Conservation (phyloP, 2,113 vertebrate species). For the Baryphthengus martii region DNA sequence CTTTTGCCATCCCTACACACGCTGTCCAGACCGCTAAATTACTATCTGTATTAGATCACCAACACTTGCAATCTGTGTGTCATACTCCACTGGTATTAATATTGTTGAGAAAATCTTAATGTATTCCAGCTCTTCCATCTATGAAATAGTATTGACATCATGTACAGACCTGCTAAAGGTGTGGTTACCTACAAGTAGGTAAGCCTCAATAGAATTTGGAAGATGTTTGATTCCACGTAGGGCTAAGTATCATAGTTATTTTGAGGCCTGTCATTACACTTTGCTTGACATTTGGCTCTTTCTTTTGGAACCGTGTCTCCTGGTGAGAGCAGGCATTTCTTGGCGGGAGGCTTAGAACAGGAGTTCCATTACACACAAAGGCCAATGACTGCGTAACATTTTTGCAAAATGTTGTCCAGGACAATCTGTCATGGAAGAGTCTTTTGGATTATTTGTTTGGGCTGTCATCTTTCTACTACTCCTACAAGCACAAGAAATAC, state of each 20-base stretch:
- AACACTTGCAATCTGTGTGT: background rate
- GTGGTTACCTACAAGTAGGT: background rate
- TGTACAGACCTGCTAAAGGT: background rate
- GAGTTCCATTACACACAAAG: slow-evolving; percentile 49
- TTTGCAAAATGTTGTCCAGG: slow-evolving; percentile 15
- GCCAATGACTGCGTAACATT: background rate
- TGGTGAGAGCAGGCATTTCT: slow-evolving; percentile 25
- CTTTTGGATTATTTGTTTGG: background rate
- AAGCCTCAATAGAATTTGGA: background rate
- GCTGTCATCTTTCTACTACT: background rate
- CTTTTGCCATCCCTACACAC: background rate
- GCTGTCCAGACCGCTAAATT: background rate
- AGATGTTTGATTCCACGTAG: background rate
- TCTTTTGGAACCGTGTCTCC: slow-evolving; percentile 28
- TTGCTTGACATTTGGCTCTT: slow-evolving; percentile 39
- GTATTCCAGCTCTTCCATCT: background rate
- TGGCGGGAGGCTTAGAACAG: background rate
- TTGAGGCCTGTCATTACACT: background rate
- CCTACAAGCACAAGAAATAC: background rate
- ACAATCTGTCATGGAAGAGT: background rate
- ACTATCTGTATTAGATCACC: background rate
- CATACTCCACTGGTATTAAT: background rate
- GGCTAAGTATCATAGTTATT: slow-evolving; percentile 11
- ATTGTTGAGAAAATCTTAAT: background rate
- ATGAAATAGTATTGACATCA: background rate